phyloP scores from a whole-genome alignment of 2,113 vertebrate genomes.

The Siniperca chuatsi region DNA sequence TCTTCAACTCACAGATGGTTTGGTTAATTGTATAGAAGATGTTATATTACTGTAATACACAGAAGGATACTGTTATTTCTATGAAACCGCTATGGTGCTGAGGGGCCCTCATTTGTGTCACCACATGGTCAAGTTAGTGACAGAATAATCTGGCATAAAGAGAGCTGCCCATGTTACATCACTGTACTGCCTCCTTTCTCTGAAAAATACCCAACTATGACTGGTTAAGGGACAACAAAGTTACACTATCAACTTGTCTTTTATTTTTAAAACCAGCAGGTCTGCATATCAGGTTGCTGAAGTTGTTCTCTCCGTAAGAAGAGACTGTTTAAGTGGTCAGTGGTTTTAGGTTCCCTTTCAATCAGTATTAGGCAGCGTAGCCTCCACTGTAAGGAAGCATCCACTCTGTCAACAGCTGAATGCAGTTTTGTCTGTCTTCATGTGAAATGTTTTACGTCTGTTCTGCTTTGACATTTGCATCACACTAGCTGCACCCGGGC shows the following conservation, averaged over 20 bases:
- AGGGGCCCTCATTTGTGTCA: neutral
- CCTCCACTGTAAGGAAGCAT: conserved; percentile 13
- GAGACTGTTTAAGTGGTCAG: conserved; percentile 12
- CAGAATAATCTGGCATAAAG: conserved; percentile 17
- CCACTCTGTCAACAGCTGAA: conserved; percentile 15
- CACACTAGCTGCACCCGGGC: conserved; percentile 20
- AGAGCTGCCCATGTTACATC: conserved; percentile 19
- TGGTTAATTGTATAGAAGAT: conserved; percentile 32
- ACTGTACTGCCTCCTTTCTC: conserved; percentile 1
- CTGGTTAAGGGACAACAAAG: neutral
- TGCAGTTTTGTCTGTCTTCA: conserved; percentile 26
- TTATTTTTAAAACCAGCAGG: conserved; percentile 30
- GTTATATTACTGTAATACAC: conserved; percentile 31
- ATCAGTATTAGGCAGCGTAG: conserved; percentile 52
- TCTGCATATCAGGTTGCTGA: conserved; percentile 44
- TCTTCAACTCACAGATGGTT: neutral
- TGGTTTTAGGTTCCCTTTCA: conserved; percentile 32
- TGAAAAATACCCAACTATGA: neutral
- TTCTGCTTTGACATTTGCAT: conserved; percentile 26
- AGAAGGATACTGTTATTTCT: conserved; percentile 26
- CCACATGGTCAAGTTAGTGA: conserved; percentile 3
- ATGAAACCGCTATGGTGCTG: conserved; percentile 24
- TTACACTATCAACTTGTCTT: neutral
- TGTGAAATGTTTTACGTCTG: conserved; percentile 21
- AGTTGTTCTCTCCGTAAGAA: conserved; percentile 27